Percentiles rank a stretch among this genome's conserved stretches.
These are phyloP conservation scores for Sarcophaga subvicina DNA, from an alignment of 2,888 invertebrate genomes.

Conservation along the genomic window DNA sequence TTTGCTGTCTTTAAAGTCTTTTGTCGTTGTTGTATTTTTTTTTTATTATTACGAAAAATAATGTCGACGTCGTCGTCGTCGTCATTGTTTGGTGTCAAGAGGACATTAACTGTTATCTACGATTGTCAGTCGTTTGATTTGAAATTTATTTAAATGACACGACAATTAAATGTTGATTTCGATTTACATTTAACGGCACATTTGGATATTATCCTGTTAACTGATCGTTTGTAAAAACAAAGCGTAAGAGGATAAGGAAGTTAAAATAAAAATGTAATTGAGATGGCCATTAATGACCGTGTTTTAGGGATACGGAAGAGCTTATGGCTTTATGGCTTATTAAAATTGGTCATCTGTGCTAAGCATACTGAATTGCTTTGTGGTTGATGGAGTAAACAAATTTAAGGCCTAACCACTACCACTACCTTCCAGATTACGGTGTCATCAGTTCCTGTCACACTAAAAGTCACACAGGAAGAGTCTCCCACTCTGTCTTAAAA, in stretches of 20 bases:
- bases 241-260: not conserved
- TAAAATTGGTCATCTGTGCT: not conserved
- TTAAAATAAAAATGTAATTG: not conserved
- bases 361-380: not conserved
- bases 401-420: no score
- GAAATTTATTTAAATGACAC: conserved; percentile 67
- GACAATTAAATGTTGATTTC: conserved; percentile 64
- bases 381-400: not conserved
- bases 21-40: not conserved
- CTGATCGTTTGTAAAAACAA: not conserved
- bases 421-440: no score
- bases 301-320: not conserved
- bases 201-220: not conserved
- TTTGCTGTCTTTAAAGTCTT: not conserved
- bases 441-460: no score
- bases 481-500: no score
- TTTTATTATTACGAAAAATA: conserved; percentile 48
- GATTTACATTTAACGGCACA: conserved; percentile 44
- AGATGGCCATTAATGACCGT: not conserved
- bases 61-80: conserved; percentile 11
- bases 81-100: conserved; percentile 32
- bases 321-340: not conserved
- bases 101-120: conserved; percentile 55
- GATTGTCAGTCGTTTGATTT: conserved; percentile 48
- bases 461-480: no score